Evolutionary conservation across 2,113 vertebrate species (phyloP).

Genomic region (Pristiophorus japonicus): DNA sequence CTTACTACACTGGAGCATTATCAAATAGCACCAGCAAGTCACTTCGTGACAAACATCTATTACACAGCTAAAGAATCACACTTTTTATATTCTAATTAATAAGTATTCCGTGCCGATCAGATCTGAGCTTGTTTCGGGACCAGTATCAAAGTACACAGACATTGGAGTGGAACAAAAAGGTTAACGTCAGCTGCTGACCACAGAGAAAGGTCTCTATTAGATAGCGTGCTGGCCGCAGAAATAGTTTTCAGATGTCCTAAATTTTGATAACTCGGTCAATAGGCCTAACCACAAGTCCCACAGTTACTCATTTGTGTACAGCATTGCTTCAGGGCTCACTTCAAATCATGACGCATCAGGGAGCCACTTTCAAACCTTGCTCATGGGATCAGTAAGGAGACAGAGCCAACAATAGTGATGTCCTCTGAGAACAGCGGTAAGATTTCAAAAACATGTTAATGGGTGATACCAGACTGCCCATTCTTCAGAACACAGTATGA

Average conservation of each 20-base stretch:
- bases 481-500: background rate
- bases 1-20: too few species aligned
- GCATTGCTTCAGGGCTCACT: background rate
- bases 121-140: background rate
- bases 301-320: background rate
- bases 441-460: background rate
- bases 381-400: background rate
- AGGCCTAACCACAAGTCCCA: background rate
- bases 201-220: background rate
- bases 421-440: background rate
- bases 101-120: background rate
- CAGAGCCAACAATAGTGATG: background rate
- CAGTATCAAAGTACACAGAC: background rate
- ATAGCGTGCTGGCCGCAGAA: background rate
- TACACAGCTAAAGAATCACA: background rate
- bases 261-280: background rate
- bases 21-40: background rate
- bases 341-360: background rate
- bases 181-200: background rate
- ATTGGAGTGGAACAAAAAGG: background rate
- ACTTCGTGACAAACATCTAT: background rate
- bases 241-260: background rate
- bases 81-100: background rate
- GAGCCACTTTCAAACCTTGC: background rate
- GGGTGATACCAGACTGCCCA: background rate